Evolutionary conservation across 2,113 vertebrate genomes (phyloP).

Genomic region (Microtus oregoni): DNA sequence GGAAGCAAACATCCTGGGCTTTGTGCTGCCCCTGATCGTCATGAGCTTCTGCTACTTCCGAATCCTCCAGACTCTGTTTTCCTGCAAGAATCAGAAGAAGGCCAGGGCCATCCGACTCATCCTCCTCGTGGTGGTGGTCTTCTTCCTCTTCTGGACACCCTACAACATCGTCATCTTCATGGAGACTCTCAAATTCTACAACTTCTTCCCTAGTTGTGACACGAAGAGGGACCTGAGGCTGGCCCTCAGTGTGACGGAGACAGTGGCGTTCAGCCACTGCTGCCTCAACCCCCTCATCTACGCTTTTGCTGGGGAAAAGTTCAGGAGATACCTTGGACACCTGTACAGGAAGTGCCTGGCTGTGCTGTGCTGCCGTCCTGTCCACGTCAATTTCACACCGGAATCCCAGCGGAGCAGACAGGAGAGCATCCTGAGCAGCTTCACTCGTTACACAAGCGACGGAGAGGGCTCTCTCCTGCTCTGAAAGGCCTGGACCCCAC

Average conservation of each 20-base stretch:
- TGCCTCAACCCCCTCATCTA: slow-evolving; percentile 96
- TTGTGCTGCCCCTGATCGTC: slow-evolving; percentile 90
- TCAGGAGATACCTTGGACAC: slow-evolving; percentile 88
- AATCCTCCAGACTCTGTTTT: slow-evolving; percentile 90
- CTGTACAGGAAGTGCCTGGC: slow-evolving; percentile 82
- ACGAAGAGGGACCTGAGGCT: slow-evolving; percentile 60
- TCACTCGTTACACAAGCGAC: slow-evolving; percentile 83
- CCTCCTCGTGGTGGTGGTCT: slow-evolving; percentile 89
- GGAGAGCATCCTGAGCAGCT: slow-evolving; percentile 72
- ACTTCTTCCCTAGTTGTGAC: slow-evolving; percentile 80
- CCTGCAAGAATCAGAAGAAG: slow-evolving; percentile 91
- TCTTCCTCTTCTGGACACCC: slow-evolving; percentile 94
- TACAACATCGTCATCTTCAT: slow-evolving; percentile 92
- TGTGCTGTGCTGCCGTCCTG: slow-evolving; percentile 72
- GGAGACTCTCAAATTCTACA: slow-evolving; percentile 86
- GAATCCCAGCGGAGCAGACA: slow-evolving; percentile 65
- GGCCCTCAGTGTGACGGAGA: slow-evolving; percentile 86
- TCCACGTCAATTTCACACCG: slow-evolving; percentile 33
- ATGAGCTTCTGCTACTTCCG: slow-evolving; percentile 92
- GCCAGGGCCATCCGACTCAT: slow-evolving; percentile 91
- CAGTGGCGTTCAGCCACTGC: slow-evolving; percentile 91
- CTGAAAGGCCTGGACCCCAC: slow-evolving; percentile 50
- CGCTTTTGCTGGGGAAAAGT: slow-evolving; percentile 94
- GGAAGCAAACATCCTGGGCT: slow-evolving; percentile 87
- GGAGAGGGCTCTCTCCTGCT: slow-evolving; percentile 74